Evolutionary conservation across 2,888 invertebrate species (phyloP).

Genomic region (Acronicta aceris): DNA sequence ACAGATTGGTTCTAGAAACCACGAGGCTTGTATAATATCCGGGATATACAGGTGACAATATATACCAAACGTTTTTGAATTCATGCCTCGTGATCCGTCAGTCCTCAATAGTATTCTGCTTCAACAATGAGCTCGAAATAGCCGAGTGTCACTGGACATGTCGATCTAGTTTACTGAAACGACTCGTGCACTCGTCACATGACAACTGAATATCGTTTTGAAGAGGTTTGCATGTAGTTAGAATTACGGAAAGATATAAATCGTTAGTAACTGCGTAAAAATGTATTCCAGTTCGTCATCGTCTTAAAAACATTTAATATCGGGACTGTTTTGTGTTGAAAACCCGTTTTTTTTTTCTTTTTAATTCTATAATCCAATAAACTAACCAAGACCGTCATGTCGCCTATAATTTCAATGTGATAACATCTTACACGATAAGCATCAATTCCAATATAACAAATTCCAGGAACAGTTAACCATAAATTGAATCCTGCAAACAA

Average conservation of each 20-base stretch:
- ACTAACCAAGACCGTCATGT: background rate
- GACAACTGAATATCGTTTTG: constrained; percentile 22
- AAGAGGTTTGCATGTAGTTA: constrained; percentile 3
- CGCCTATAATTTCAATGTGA: too few relatives aligned
- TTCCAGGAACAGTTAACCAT: constrained; percentile 16
- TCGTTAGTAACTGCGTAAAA: background rate
- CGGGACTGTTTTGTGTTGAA: too few relatives aligned
- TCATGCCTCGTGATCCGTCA: constrained; percentile 45
- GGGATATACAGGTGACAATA: constrained; percentile 23
- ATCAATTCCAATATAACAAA: constrained; percentile 1
- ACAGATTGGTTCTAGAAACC: too few relatives aligned
- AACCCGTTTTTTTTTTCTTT: too few relatives aligned
- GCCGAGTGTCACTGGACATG: constrained; percentile 41
- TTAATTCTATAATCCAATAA: background rate
- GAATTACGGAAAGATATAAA: background rate
- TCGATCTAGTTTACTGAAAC: constrained; percentile 48
- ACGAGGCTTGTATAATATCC: constrained; percentile 17
- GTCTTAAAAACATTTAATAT: too few relatives aligned
- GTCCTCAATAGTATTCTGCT: constrained; percentile 49
- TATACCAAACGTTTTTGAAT: constrained; percentile 28
- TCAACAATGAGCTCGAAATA: constrained; percentile 57
- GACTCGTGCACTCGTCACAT: constrained; percentile 24
- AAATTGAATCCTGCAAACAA: constrained; percentile 13
- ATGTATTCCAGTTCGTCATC: too few relatives aligned
- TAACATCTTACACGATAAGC: too few relatives aligned